Conservation (phyloP, 2,888 invertebrate genomes). For the Nephrocerus scutellatus region DNA sequence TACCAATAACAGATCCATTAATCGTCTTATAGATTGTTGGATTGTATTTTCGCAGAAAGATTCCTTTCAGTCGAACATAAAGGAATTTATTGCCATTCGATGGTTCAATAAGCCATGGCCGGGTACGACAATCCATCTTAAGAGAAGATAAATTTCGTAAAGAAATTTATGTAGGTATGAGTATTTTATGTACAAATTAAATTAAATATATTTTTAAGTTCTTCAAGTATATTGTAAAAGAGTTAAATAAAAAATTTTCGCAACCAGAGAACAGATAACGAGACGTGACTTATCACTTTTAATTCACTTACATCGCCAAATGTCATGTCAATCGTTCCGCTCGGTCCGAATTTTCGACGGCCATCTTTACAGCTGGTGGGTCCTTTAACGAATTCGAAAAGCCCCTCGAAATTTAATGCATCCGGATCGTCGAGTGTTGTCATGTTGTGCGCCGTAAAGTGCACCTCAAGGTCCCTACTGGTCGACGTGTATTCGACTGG, state of each 20-base stretch:
- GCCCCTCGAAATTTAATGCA: conserved; percentile 75
- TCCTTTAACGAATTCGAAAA: conserved; percentile 70
- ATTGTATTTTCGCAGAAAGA: conserved; percentile 48
- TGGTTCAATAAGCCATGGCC: conserved; percentile 75
- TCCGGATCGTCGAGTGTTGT: conserved; percentile 78
- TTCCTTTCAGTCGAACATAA: conserved; percentile 70
- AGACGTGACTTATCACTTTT: neutral
- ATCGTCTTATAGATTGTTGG: conserved; percentile 47
- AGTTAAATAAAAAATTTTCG: neutral
- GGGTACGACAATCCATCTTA: conserved; percentile 71
- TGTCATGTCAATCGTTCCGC: conserved; percentile 65
- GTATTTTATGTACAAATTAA: neutral
- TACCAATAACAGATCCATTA: conserved; percentile 55
- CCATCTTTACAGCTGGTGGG: conserved; percentile 64
- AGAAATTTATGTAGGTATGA: conserved; percentile 1
- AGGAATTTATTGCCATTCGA: conserved; percentile 64
- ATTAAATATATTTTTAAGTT: neutral
- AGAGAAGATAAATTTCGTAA: conserved; percentile 1
- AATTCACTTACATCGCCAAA: conserved; percentile 44
- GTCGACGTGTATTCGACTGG: conserved; percentile 73
- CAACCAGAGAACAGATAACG: neutral
- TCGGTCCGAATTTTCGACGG: conserved; percentile 64
- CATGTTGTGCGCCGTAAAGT: conserved; percentile 78
- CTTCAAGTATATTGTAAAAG: no score
- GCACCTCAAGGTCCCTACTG: conserved; percentile 69